phyloP scores from a whole-genome alignment of 2,113 vertebrate species.

The Ptilorrhoa leucosticta region DNA sequence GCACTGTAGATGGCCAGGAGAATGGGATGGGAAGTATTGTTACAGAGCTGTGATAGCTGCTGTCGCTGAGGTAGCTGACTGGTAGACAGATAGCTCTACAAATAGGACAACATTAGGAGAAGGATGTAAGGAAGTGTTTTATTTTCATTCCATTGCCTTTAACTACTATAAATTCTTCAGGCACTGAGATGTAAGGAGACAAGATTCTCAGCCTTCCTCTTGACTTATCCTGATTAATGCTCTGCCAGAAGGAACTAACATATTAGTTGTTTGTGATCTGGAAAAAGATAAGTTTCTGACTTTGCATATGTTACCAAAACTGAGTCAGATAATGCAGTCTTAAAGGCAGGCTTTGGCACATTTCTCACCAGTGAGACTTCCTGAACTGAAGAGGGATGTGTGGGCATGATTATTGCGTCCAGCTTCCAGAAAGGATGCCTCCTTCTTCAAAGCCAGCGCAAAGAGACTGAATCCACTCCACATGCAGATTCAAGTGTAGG shows the following conservation, averaged over 20 bases:
- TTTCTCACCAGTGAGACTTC: neutral
- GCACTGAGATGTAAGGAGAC: neutral
- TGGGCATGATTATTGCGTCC: neutral
- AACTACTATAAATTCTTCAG: constrained; percentile 21
- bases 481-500: neutral
- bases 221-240: neutral
- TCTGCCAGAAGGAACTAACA: constrained; percentile 35
- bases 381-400: neutral
- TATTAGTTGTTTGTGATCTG: constrained; percentile 25
- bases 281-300: constrained; percentile 5
- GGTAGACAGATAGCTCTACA: neutral
- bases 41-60: neutral
- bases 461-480: neutral
- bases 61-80: neutral
- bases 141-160: constrained; percentile 13
- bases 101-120: neutral
- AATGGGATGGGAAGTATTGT: neutral
- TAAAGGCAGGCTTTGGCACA: constrained; percentile 1
- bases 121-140: constrained; percentile 3
- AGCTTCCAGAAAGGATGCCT: neutral
- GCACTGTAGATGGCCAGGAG: neutral
- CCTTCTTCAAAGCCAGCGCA: neutral
- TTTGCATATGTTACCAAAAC: constrained; percentile 21
- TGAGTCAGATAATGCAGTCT: neutral
- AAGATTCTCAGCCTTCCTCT: neutral